Conservation (phyloP, 2,888 invertebrate species). For the Ennomos fuscantarius region DNA sequence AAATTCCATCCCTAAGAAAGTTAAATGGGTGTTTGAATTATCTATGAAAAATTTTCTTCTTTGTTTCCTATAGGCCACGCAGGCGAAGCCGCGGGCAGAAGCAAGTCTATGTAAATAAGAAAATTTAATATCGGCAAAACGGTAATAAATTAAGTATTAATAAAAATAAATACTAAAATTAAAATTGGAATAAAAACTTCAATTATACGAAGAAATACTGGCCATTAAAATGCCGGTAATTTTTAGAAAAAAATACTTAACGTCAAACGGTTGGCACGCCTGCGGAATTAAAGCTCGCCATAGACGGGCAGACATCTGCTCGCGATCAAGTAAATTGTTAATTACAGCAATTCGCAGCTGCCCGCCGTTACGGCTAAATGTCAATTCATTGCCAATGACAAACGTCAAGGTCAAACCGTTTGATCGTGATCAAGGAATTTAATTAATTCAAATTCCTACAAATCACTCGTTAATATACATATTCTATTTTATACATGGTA, state of each 20-base stretch:
- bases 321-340: slow-evolving; percentile 52
- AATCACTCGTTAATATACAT: background rate
- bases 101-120: no score
- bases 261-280: slow-evolving; percentile 53
- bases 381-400: slow-evolving; percentile 67
- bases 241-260: slow-evolving; percentile 41
- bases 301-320: slow-evolving; percentile 73
- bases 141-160: no score
- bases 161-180: no score
- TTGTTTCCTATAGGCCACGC: no score
- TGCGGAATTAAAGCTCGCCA: slow-evolving; percentile 44
- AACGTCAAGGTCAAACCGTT: slow-evolving; percentile 57
- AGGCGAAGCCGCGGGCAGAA: no score
- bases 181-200: slow-evolving; percentile 4
- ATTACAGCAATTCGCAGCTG: slow-evolving; percentile 75
- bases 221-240: slow-evolving; percentile 17
- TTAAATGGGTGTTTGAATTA: no score
- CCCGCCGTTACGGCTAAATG: slow-evolving; percentile 72
- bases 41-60: no score
- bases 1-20: no score
- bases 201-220: slow-evolving; percentile 19
- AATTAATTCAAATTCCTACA: background rate
- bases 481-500: no score
- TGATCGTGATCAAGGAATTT: slow-evolving; percentile 47
- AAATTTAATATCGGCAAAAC: no score